Evolutionary conservation across 2,113 vertebrate genomes (phyloP), one percentile per base, ranked within the genome.

Genomic region (Psammodynastes pulverulentus): DNA sequence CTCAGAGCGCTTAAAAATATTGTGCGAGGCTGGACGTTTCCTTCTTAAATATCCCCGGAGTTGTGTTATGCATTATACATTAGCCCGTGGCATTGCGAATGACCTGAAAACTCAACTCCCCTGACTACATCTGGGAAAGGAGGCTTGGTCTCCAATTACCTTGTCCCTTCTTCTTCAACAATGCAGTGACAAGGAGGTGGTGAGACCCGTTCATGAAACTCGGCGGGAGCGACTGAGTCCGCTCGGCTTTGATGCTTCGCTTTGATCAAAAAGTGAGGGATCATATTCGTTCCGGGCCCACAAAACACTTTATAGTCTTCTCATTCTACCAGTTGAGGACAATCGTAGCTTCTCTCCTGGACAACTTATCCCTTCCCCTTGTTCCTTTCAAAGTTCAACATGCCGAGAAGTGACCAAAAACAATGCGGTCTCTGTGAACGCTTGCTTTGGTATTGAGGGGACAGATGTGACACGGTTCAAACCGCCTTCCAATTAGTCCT

Each of bases 401-500:
- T 86, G 72, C 39, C 86, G 86, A 90, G 34, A 89, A 92, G 92
- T 89, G 93, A 93, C 91, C 91, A 34, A 34, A 58, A 94, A 94
- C 54, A 88, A 92, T 29, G 86, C 0, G 29, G 46, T 84, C 87
- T 93, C 93, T 95, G 95, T 89, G 92, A 94, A 94, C 87, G 89
- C 92, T 94, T 88, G 0, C 3, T n/a, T 29, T 95, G 84, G 84
- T 92, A 89, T 84, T 52, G 88, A 94, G 58, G 85, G 85, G 26
- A 94, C 92, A 94, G 92, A 53, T 46, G 92, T 91, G 94, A 95
- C 89, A 94, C 24, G 88, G 92, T 45, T 90, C 95, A 95, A 96
- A 92, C 94, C 95, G 94, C 95, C 24, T 90, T 90, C 84, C 91
- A 92, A 96, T 95, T 89, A 96, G 93, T 85, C 88, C 15, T 88